Percentiles rank a stretch among this genome's conserved stretches.
Evolutionary conservation across 92 coral and sea anemone genomes (phyloP).

Genomic region (Heteractis magnifica): DNA sequence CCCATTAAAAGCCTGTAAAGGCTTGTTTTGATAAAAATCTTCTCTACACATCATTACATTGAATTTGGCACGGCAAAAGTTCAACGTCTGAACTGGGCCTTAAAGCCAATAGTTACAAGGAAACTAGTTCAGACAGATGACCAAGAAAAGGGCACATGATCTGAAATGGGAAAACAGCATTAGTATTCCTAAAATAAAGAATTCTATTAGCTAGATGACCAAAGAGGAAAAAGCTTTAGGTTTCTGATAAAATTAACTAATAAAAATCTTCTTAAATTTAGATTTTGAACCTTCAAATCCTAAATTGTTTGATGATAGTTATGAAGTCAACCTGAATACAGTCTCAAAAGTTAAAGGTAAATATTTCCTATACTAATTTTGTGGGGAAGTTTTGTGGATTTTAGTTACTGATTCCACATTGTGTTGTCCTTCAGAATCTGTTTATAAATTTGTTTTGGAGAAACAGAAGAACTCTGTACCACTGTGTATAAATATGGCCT

Average conservation of each 20-base stretch:
- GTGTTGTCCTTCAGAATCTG: slow-evolving; percentile 61
- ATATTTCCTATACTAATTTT: not conserved
- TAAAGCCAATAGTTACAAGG: no score
- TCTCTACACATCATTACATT: no score
- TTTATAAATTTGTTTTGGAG: slow-evolving; percentile 86
- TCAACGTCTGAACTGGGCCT: not conserved
- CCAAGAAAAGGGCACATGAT: no score
- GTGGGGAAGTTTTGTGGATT: not conserved
- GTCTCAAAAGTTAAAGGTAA: slow-evolving; percentile 84
- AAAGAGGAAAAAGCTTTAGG: not conserved
- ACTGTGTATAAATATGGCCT: slow-evolving; percentile 92
- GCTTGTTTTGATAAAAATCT: not conserved
- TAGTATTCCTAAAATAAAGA: no score
- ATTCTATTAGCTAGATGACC: no score
- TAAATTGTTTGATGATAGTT: slow-evolving; percentile 91
- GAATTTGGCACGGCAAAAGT: no score
- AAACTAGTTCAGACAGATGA: no score
- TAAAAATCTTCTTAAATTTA: not conserved
- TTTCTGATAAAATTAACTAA: not conserved
- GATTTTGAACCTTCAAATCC: slow-evolving; percentile 77
- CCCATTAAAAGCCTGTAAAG: no score
- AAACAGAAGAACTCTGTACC: slow-evolving; percentile 87
- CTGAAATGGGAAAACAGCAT: no score
- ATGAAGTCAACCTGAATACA: slow-evolving; percentile 76
- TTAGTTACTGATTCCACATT: not conserved